Conservation (phyloP, 2,113 vertebrate species). For the Rallus limicola region DNA sequence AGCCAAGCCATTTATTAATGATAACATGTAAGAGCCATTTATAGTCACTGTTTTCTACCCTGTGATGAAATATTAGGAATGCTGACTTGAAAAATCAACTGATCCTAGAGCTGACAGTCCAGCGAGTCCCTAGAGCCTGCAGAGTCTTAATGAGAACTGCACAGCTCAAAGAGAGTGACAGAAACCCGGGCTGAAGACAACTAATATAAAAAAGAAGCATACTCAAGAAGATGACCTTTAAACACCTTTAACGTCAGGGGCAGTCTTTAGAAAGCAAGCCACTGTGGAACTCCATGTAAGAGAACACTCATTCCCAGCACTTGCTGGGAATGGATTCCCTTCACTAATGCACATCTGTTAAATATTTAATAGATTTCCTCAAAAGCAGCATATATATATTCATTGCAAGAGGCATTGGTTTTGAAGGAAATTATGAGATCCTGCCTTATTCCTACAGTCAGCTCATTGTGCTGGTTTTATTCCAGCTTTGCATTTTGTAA, state of each 20-base stretch:
- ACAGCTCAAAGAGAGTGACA: not conserved
- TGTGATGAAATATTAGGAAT: not conserved
- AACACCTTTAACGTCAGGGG: not conserved
- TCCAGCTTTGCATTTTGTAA: not conserved
- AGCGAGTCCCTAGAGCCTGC: not conserved
- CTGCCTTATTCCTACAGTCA: not conserved
- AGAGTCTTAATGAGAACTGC: not conserved
- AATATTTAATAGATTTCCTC: not conserved
- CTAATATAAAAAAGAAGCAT: not conserved
- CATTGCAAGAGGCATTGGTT: not conserved
- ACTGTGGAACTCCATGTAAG: not conserved
- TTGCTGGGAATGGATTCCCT: not conserved
- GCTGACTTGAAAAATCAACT: not conserved
- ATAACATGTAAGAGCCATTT: not conserved
- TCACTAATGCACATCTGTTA: not conserved
- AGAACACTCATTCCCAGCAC: not conserved
- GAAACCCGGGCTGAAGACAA: not conserved
- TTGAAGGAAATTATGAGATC: not conserved
- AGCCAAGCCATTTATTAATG: not conserved
- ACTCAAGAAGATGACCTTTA: not conserved
- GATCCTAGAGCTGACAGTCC: not conserved
- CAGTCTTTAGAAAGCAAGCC: not conserved
- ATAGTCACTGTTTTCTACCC: not conserved
- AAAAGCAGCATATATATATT: not conserved
- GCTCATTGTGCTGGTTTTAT: not conserved